phyloP scores from a whole-genome alignment of 2,113 vertebrate species.

The Choloepus hoffmanni region DNA sequence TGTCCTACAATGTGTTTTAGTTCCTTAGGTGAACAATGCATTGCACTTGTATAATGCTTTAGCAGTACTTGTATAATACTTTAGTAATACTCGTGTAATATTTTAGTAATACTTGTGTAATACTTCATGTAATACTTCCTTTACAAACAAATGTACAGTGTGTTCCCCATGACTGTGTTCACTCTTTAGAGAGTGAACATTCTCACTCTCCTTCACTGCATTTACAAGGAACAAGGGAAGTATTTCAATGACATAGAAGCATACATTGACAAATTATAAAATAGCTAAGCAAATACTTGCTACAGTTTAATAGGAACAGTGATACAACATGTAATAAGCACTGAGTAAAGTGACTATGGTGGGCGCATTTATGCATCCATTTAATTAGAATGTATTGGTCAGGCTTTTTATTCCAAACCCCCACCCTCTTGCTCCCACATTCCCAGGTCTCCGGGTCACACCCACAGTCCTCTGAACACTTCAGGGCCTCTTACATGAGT shows the following conservation, averaged over 20 bases:
- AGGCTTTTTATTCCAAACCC: not conserved
- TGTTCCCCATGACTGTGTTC: too few species aligned
- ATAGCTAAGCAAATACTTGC: not conserved
- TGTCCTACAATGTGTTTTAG: fast-evolving
- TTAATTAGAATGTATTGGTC: not conserved
- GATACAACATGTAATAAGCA: not conserved
- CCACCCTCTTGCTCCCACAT: not conserved
- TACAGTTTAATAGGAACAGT: not conserved
- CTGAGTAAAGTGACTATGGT: not conserved
- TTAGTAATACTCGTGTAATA: too few species aligned
- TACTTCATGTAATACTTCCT: too few species aligned
- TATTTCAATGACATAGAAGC: not conserved
- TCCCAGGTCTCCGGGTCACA: not conserved
- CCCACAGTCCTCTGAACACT: not conserved
- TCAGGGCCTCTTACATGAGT: not conserved
- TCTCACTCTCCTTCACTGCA: not conserved
- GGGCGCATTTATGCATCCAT: too few species aligned
- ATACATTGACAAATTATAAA: not conserved
- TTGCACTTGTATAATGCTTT: too few species aligned
- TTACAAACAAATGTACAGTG: too few species aligned
- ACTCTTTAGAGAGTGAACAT: not conserved
- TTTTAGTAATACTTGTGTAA: too few species aligned
- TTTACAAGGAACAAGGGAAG: not conserved
- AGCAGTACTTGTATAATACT: too few species aligned
- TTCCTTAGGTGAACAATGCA: not conserved